Conservation (phyloP, 2,113 vertebrate genomes). For the Camelus bactrianus region DNA sequence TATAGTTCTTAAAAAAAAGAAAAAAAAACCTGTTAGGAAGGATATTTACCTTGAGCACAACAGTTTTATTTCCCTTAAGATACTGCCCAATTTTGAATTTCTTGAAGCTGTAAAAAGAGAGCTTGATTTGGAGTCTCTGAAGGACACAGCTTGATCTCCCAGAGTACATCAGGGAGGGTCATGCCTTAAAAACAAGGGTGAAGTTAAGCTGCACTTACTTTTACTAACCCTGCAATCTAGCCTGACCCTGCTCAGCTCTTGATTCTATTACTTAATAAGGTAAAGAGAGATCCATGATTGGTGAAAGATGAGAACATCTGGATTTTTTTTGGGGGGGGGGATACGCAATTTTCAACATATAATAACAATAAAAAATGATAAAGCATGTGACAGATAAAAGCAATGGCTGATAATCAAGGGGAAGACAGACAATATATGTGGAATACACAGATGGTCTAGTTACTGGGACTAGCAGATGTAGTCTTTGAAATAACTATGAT, state of each 20-base stretch:
- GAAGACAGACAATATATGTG: neutral
- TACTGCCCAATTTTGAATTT: neutral
- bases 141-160: neutral
- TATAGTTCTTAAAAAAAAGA: neutral
- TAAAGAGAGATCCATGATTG: neutral
- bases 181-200: neutral
- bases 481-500: neutral
- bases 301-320: neutral
- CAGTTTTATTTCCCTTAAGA: neutral
- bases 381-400: neutral
- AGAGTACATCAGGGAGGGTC: neutral
- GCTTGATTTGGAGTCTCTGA: neutral
- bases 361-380: neutral
- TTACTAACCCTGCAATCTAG: neutral
- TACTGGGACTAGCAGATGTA: neutral
- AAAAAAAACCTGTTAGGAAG: neutral
- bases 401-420: neutral
- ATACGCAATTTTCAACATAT: neutral
- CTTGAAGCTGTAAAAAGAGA: neutral
- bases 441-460: neutral
- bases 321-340: neutral
- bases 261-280: neutral
- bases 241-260: neutral
- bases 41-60: neutral
- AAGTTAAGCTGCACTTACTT: neutral